Conservation (phyloP, 2,797 vertebrate species). For the Lerista edwardsae region DNA sequence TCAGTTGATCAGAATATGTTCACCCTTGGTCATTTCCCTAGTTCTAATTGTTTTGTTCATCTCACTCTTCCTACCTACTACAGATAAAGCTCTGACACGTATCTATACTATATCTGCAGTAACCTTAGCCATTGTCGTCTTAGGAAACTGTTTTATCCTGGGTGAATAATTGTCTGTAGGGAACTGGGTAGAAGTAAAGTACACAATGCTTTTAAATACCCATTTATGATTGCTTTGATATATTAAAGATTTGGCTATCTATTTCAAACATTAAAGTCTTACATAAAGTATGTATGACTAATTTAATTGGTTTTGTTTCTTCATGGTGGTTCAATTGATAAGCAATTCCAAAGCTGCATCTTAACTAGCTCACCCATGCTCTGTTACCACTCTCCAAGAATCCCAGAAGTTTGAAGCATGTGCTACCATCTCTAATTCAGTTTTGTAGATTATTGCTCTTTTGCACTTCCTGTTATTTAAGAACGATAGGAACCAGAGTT, state of each 20-base stretch:
- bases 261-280: neutral
- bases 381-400: conserved; percentile 46
- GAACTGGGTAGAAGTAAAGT: neutral
- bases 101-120: too few relatives aligned
- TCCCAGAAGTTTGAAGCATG: conserved; percentile 21
- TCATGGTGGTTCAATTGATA: conserved; percentile 25
- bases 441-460: neutral
- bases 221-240: conserved; percentile 9
- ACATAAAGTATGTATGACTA: neutral
- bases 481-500: neutral
- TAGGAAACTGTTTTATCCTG: neutral
- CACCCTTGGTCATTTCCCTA: neutral
- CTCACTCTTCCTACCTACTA: neutral
- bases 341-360: neutral
- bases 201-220: neutral
- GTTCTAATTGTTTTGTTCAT: neutral
- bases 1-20: neutral
- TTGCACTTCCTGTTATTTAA: neutral
- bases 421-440: conserved; percentile 3
- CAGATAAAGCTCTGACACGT: neutral
- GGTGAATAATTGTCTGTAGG: neutral
- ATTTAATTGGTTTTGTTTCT: conserved; percentile 11
- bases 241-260: conserved; percentile 10
- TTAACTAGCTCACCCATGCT: conserved; percentile 11
- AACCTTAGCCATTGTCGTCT: neutral